Percentiles rank a stretch among this genome's conserved stretches.
Conservation (phyloP, 2,888 invertebrate species). For the Terebella lapidaria region DNA sequence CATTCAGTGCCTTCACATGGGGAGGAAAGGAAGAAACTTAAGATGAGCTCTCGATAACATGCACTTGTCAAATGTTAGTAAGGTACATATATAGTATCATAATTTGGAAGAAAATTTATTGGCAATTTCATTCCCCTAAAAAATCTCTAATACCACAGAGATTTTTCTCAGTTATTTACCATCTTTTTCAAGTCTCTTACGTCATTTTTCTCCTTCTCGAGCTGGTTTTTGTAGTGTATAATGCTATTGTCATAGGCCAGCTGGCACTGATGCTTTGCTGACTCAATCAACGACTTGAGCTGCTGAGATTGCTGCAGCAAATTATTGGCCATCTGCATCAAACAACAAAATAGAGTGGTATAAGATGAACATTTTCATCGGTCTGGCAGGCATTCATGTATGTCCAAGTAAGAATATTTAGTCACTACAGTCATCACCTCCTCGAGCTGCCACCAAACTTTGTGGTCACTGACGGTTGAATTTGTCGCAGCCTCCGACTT, state of each 20-base stretch:
- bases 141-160: too few relatives aligned
- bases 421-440: slow-evolving; percentile 68
- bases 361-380: too few relatives aligned
- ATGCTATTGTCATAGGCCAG: slow-evolving; percentile 43
- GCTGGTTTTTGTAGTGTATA: slow-evolving; percentile 41
- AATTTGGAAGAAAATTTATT: not conserved
- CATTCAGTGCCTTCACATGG: slow-evolving; percentile 43
- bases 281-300: slow-evolving; percentile 49
- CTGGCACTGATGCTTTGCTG: slow-evolving; percentile 47
- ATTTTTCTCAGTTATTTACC: too few relatives aligned
- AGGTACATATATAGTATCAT: not conserved
- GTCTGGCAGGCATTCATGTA: too few relatives aligned
- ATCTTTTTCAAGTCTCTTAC: too few relatives aligned
- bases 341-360: not conserved
- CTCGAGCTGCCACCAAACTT: slow-evolving; percentile 87
- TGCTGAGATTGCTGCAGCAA: slow-evolving; percentile 49
- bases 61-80: not conserved
- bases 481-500: not conserved
- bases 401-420: too few relatives aligned
- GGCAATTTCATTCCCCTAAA: not conserved
- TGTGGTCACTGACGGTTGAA: slow-evolving; percentile 60
- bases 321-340: slow-evolving; percentile 49
- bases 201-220: slow-evolving; percentile 25
- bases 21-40: too few relatives aligned
- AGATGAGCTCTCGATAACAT: too few relatives aligned